Conservation (phyloP, 2,888 invertebrate genomes). For the Lampropteryx suffumata region DNA sequence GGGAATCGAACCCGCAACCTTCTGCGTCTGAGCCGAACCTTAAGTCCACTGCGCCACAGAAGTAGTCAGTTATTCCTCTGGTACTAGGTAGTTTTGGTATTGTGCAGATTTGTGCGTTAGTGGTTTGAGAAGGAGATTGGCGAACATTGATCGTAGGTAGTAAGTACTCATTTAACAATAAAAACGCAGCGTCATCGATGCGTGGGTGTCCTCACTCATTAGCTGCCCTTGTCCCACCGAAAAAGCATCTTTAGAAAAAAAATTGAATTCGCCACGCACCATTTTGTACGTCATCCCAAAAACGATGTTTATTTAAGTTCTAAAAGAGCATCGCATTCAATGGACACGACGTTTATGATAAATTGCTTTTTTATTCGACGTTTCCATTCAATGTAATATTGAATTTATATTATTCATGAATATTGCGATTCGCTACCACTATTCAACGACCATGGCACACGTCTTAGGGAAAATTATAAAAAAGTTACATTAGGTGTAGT, state of each 20-base stretch:
- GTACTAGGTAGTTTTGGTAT: no score
- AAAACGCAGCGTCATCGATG: conserved; percentile 59
- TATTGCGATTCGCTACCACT: conserved; percentile 79
- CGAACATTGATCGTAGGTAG: no score
- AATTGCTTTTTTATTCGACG: conserved; percentile 78
- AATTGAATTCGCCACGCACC: conserved; percentile 62
- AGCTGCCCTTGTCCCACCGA: conserved; percentile 71
- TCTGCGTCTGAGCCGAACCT: no score
- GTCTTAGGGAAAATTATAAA: conserved; percentile 52
- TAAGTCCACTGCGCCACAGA: no score
- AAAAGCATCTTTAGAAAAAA: conserved; percentile 56
- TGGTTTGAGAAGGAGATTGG: no score
- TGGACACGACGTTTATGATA: conserved; percentile 72
- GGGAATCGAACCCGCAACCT: no score
- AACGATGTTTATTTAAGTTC: conserved; percentile 80
- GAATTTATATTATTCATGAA: conserved; percentile 80
- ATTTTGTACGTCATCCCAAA: conserved; percentile 74
- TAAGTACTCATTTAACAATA: conserved; percentile 34
- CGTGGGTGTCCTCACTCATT: conserved; percentile 81
- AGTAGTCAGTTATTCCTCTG: no score
- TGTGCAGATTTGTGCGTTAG: no score
- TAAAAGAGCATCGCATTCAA: conserved; percentile 69
- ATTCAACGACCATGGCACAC: conserved; percentile 61
- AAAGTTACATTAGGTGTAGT: background rate
- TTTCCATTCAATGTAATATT: conserved; percentile 75